These are phyloP conservation scores for Cylindroiulus punctatus DNA, from an alignment of 2,888 invertebrate species.

Conservation along the genomic window DNA sequence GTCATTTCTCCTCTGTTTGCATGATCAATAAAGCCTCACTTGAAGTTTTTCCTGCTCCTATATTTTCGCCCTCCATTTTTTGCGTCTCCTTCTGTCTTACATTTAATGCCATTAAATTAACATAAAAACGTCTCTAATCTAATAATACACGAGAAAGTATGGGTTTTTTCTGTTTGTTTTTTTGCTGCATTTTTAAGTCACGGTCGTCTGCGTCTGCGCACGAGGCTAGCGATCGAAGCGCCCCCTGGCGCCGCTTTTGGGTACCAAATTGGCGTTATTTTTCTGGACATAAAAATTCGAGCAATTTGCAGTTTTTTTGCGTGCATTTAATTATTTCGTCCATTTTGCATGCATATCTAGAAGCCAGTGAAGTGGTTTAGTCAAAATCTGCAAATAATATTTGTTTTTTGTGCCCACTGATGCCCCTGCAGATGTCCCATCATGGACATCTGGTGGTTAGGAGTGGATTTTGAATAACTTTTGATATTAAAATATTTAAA, in stretches of 20 bases:
- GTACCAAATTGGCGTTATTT: not conserved
- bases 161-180: not conserved
- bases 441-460: not conserved
- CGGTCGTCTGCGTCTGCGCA: not conserved
- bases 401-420: not conserved
- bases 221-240: not conserved
- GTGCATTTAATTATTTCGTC: too few species aligned
- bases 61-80: not conserved
- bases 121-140: conserved; percentile 41
- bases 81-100: not conserved
- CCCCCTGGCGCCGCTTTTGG: conserved; percentile 4
- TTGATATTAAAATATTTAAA: too few species aligned
- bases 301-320: not conserved
- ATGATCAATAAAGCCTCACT: conserved; percentile 41
- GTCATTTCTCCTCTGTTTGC: conserved; percentile 18
- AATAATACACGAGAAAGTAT: not conserved
- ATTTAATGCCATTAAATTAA: conserved; percentile 38
- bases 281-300: not conserved
- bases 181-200: conserved; percentile 8
- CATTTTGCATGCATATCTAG: too few species aligned
- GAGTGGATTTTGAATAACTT: not conserved
- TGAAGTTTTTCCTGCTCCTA: not conserved
- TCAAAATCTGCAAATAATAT: not conserved
- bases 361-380: not conserved
- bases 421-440: not conserved